Conservation (phyloP, 37 sponge, comb jelly and placozoan genomes). For the Hormiphora californensis region DNA sequence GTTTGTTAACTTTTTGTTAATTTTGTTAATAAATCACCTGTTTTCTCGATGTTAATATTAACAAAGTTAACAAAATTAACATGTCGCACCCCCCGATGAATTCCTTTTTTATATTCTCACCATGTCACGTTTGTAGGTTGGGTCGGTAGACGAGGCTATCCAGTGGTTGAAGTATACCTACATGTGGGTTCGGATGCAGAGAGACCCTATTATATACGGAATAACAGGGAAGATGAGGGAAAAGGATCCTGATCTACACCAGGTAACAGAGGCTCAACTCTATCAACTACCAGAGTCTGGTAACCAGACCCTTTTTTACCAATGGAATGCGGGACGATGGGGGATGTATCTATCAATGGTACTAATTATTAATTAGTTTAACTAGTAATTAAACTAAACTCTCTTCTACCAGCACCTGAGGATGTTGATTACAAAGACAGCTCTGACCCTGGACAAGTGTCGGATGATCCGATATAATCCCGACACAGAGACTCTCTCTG, state of each 20-base stretch:
- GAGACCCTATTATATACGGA: slow-evolving; percentile 83
- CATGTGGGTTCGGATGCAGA: slow-evolving; percentile 72
- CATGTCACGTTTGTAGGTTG: too few species aligned
- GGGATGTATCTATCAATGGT: not conserved
- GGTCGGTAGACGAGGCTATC: slow-evolving; percentile 80
- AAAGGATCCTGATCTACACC: slow-evolving; percentile 12
- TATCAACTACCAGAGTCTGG: too few species aligned
- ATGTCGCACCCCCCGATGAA: too few species aligned
- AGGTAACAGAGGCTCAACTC: too few species aligned
- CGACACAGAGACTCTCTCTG: slow-evolving; percentile 62
- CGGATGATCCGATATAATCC: slow-evolving; percentile 81
- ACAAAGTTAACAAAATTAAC: too few species aligned
- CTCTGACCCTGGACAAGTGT: slow-evolving; percentile 73
- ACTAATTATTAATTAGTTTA: not conserved
- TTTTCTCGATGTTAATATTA: too few species aligned
- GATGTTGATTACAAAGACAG: slow-evolving; percentile 64
- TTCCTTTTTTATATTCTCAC: too few species aligned
- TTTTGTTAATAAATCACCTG: too few species aligned
- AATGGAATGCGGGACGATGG: not conserved
- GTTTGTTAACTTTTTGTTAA: too few species aligned
- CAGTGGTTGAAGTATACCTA: slow-evolving; percentile 95
- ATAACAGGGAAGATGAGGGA: slow-evolving; percentile 57
- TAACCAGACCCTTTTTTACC: too few species aligned
- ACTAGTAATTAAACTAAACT: slow-evolving; percentile 7
- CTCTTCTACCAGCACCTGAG: slow-evolving; percentile 52